Evolutionary conservation across 1,140 invertebrate species (phyloP), one percentile per base, ranked within the genome.

Genomic region (Laodelphax striatellus): DNA sequence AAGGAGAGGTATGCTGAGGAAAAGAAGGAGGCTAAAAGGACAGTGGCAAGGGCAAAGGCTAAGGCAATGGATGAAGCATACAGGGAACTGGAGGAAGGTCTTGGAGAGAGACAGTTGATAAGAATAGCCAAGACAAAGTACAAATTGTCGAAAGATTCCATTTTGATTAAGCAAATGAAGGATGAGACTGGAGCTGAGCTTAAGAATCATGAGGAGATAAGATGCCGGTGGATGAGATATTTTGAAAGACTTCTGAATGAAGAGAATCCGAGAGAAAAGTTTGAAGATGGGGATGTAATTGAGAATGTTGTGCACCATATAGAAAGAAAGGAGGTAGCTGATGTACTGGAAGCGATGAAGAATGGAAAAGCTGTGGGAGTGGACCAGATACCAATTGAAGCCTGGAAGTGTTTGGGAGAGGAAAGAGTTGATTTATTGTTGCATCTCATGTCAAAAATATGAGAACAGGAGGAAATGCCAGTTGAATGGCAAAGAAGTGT

Each of bases 381-480:
- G 24, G 58, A 60, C 16, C 19, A 60, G 10, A 60, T 60, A 28
- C 58, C 52, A 16, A 52, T 54, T 14, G 58, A 60, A 55, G 58
- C 38, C n/a, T 60, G 58, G 58, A 60, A 60, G 24, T 14, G 46
- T 41, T 38, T 60, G 14, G 58, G 58, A 13, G 52, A 60, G 14
- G 58, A 55, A 2, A 52, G 31, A 34, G 19, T 60, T 41, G 58
- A 60, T 60, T 5, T 60, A 16, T 28, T 60, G 31, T 60, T 2
- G 10, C 21, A 60, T 24, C 34, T 58, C 34, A 9, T 38, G 10
- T 1, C 21, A 17, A 38, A 38, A 38, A 38, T 38, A 38, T 38
- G 10, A 13, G 10, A 38, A 1, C 34, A 38, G 10, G 34, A 19
- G 10, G 42, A 16, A 52, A 21, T n/a, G 52, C 22, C 58, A 31